phyloP scores from a whole-genome alignment of 2,888 invertebrate species.

The Chymomyza procnemis region DNA sequence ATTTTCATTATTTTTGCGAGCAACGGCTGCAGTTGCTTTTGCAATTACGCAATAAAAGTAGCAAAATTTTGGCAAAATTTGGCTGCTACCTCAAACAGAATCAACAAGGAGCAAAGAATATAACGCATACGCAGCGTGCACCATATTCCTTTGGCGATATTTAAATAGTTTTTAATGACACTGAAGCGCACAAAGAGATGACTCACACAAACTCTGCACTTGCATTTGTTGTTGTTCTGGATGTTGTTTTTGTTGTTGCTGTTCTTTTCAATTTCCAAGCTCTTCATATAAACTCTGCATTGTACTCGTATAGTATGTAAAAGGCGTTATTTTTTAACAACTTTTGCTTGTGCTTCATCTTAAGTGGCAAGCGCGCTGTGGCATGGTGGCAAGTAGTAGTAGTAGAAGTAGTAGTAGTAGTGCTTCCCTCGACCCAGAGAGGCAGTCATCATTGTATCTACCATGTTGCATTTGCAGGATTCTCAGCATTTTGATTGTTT shows the following conservation, averaged over 20 bases:
- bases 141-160: slow-evolving; percentile 23
- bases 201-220: neutral
- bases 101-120: slow-evolving; percentile 4
- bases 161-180: slow-evolving; percentile 61
- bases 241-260: neutral
- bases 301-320: neutral
- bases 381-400: slow-evolving; percentile 9
- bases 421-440: neutral
- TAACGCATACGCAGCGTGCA: slow-evolving; percentile 42
- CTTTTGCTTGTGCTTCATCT: slow-evolving; percentile 22
- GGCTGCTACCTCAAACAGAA: slow-evolving; percentile 9
- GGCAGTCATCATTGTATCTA: neutral
- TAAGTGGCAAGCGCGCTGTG: slow-evolving; percentile 37
- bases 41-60: slow-evolving; percentile 29
- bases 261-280: slow-evolving; percentile 40
- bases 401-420: too few relatives aligned
- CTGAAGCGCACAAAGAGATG: slow-evolving; percentile 10
- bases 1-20: slow-evolving; percentile 1
- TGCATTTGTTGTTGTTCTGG: neutral
- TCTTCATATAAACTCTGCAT: neutral
- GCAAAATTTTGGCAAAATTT: slow-evolving; percentile 18
- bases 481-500: neutral
- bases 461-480: neutral
- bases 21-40: slow-evolving; percentile 37
- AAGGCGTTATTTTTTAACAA: slow-evolving; percentile 41